phyloP scores from a whole-genome alignment of 1,140 invertebrate species.

The Ephestia elutella region DNA sequence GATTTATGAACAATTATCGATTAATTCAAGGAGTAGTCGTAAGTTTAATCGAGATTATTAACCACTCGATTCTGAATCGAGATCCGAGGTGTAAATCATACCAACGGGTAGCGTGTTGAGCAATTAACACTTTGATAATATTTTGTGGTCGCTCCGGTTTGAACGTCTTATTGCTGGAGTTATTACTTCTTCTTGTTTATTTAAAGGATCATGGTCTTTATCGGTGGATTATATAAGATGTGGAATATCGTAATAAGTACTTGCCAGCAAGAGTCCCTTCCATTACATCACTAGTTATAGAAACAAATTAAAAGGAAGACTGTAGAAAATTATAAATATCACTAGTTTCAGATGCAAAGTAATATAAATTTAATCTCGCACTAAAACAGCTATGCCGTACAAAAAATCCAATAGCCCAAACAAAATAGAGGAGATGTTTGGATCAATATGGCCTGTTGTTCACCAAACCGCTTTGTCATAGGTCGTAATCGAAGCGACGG shows the following conservation, averaged over 20 bases:
- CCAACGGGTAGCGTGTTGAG: constrained; percentile 23
- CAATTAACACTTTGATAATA: constrained; percentile 32
- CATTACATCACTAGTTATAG: too few species aligned
- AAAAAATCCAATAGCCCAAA: constrained; percentile 69
- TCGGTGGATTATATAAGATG: too few species aligned
- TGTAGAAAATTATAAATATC: too few species aligned
- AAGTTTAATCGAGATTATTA: constrained; percentile 62
- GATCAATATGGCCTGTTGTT: constrained; percentile 72
- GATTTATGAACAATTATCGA: constrained; percentile 73
- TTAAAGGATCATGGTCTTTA: too few species aligned
- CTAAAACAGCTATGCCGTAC: constrained; percentile 19
- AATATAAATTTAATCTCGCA: not conserved
- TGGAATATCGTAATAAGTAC: too few species aligned
- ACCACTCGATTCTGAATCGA: constrained; percentile 37
- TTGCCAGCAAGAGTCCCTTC: too few species aligned
- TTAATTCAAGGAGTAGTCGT: constrained; percentile 72
- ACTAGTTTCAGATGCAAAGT: too few species aligned
- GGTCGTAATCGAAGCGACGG: constrained; percentile 67
- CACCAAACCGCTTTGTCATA: constrained; percentile 70
- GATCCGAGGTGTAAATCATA: constrained; percentile 35
- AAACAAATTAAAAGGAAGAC: too few species aligned
- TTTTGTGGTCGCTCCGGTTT: constrained; percentile 8
- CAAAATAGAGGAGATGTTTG: constrained; percentile 68
- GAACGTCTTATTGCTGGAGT: too few species aligned
- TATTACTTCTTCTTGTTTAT: too few species aligned